Evolutionary conservation across 2,797 vertebrate genomes (phyloP).

Genomic region (Xenentodon cancila): DNA sequence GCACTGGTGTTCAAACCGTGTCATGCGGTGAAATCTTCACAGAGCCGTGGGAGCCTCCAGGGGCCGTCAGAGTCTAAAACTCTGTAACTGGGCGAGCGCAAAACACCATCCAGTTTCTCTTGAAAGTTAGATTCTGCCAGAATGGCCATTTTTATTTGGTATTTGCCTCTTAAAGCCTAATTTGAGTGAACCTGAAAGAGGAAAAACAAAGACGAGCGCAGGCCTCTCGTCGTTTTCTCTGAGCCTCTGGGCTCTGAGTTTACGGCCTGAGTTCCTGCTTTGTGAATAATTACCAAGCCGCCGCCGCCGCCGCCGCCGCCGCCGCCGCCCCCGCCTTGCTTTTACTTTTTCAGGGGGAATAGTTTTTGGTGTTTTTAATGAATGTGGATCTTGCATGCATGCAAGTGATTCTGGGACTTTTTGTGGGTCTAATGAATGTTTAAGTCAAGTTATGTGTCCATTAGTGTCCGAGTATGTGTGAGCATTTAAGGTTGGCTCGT

Average conservation of each 20-base stretch:
- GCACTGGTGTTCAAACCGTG: constrained; percentile 54
- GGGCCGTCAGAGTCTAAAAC: constrained; percentile 20
- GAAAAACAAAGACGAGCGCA: constrained; percentile 38
- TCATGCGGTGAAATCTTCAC: constrained; percentile 53
- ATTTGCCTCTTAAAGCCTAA: constrained; percentile 45
- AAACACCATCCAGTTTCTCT: constrained; percentile 4
- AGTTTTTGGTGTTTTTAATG: constrained; percentile 30
- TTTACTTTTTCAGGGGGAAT: constrained; percentile 46
- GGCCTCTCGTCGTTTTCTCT: constrained; percentile 37
- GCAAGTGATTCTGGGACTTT: constrained; percentile 26
- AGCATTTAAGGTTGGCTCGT: constrained; percentile 12
- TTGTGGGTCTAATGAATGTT: constrained; percentile 42
- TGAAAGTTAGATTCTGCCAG: constrained; percentile 1
- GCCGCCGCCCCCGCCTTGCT: constrained; percentile 39
- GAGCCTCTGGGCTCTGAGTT: constrained; percentile 46
- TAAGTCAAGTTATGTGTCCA: constrained; percentile 33
- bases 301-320: no score
- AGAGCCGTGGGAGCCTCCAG: constrained; percentile 17
- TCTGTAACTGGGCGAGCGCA: constrained; percentile 14
- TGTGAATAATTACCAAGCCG: constrained; percentile 64
- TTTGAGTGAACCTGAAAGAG: constrained; percentile 43
- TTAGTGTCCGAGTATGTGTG: constrained; percentile 20
- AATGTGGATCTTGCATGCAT: constrained; percentile 27
- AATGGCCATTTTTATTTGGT: constrained; percentile 31
- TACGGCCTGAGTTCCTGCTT: constrained; percentile 49